These are phyloP conservation scores for Drosophila tropicalis DNA, from an alignment of 1,140 invertebrate species.

Conservation along the genomic window DNA sequence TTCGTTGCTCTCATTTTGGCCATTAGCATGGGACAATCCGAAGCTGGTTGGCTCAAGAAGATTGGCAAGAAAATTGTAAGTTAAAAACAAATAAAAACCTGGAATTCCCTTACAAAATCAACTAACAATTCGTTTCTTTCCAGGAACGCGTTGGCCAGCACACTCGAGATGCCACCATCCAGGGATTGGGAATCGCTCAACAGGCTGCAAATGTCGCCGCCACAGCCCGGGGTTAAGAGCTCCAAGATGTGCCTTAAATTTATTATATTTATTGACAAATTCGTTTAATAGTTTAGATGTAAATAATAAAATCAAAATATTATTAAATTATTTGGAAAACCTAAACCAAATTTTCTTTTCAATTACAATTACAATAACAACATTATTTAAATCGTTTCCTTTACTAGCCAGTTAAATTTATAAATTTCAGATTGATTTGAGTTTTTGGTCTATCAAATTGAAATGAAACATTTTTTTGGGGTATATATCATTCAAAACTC, in stretches of 20 bases:
- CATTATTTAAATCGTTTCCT: background rate
- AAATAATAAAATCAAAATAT: background rate
- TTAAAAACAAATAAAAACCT: conserved; percentile 31
- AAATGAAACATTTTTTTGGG: no score
- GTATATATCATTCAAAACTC: no score
- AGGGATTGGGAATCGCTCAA: conserved; percentile 64
- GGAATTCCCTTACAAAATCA: background rate
- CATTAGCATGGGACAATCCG: conserved; percentile 31
- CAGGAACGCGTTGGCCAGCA: conserved; percentile 70
- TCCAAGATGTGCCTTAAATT: no score
- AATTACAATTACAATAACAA: no score
- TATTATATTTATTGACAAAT: conserved; percentile 8
- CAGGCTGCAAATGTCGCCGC: conserved; percentile 70
- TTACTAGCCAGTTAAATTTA: no score
- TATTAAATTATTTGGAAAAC: background rate
- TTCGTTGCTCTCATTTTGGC: conserved; percentile 32
- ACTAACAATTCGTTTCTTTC: background rate
- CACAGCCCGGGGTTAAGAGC: conserved; percentile 52
- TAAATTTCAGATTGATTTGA: no score
- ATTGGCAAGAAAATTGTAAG: conserved; percentile 73
- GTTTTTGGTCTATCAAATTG: no score
- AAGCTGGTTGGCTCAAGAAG: conserved; percentile 58
- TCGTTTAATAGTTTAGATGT: conserved; percentile 4
- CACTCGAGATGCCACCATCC: conserved; percentile 67
- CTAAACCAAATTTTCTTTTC: background rate